Conservation (phyloP, 2,797 vertebrate genomes). For the Halcyon smyrnensis region DNA sequence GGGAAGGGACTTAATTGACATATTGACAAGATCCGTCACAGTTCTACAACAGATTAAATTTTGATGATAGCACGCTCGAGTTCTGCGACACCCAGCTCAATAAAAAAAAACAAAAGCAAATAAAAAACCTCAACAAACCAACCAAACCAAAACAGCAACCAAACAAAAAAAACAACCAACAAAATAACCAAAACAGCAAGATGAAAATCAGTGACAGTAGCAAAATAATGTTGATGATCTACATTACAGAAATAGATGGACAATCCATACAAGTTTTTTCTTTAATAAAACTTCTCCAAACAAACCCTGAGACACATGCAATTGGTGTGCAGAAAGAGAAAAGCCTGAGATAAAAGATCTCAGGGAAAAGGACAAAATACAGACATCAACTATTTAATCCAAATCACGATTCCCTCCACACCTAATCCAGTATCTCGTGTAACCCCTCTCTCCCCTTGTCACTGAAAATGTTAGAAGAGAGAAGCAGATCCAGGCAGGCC, state of each 20-base stretch:
- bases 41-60: no score
- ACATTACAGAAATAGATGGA: neutral
- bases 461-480: neutral
- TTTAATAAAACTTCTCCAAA: neutral
- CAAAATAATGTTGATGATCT: neutral
- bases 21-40: neutral
- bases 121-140: no score
- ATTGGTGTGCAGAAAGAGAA: neutral
- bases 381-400: neutral
- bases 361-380: neutral
- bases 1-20: slow-evolving; percentile 31
- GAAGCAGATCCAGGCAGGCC: neutral
- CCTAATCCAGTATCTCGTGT: neutral
- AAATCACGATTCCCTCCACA: neutral
- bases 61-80: no score
- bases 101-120: neutral
- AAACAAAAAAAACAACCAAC: neutral
- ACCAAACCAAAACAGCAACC: no score
- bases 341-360: neutral
- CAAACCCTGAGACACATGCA: neutral
- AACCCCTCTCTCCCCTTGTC: neutral
- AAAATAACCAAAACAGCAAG: neutral
- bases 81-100: neutral
- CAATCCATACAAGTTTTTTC: neutral
- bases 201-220: neutral